A percentile compares a stretch with the other conserved stretches of the same genome.
These are phyloP conservation scores for Ormyrus rosae DNA, from an alignment of 2,888 invertebrate genomes.

Conservation along the genomic window DNA sequence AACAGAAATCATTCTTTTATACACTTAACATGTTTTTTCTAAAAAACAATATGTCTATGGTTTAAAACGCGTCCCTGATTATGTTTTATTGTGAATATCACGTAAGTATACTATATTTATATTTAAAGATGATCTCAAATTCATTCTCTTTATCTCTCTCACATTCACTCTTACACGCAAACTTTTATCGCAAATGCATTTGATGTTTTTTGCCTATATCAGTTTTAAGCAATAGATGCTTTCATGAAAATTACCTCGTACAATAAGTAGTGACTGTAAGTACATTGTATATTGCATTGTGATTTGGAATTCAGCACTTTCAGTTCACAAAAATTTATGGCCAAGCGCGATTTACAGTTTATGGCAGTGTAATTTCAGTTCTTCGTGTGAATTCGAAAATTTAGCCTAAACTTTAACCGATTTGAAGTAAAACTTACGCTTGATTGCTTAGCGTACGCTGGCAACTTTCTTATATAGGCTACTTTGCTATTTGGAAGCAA, in stretches of 20 bases:
- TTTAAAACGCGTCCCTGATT: conserved; percentile 71
- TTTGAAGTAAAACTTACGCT: conserved; percentile 17
- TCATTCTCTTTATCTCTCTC: conserved; percentile 37
- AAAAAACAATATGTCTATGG: conserved; percentile 57
- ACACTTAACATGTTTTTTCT: conserved; percentile 45
- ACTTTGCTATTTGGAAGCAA: conserved; percentile 37
- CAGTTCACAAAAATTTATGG: conserved; percentile 61
- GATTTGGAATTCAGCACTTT: conserved; percentile 72
- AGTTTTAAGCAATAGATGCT: conserved; percentile 59
- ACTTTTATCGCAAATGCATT: conserved; percentile 48
- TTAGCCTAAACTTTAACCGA: neutral
- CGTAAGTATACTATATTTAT: conserved; percentile 63
- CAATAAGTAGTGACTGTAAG: conserved; percentile 68
- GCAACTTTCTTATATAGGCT: conserved; percentile 16
- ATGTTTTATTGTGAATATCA: conserved; percentile 72
- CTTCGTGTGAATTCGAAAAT: conserved; percentile 17
- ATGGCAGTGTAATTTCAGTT: conserved; percentile 55
- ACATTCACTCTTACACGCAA: conserved; percentile 41
- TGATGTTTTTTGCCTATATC: conserved; percentile 31
- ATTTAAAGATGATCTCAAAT: conserved; percentile 20
- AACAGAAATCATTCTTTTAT: conserved; percentile 41
- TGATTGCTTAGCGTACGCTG: conserved; percentile 14
- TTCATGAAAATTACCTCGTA: conserved; percentile 63
- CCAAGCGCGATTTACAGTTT: conserved; percentile 59
- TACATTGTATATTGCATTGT: conserved; percentile 74